A percentile compares a stretch with the other conserved stretches of the same genome.
These are phyloP conservation scores for Tadarida brasiliensis DNA, from an alignment of 2,797 vertebrate genomes.

Conservation along the genomic window DNA sequence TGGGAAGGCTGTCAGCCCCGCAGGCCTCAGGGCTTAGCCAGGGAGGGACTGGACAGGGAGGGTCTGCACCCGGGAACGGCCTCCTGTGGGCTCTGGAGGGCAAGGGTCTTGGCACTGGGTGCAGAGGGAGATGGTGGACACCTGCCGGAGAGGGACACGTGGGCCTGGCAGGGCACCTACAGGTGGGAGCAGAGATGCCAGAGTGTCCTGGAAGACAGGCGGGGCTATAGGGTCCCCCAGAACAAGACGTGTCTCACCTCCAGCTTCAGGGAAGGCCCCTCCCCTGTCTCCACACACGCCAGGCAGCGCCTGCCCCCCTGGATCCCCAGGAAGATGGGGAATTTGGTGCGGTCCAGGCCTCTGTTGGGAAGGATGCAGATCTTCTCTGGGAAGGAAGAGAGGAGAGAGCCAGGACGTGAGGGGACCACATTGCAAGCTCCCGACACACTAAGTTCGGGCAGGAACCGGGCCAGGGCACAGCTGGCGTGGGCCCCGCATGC, in stretches of 20 bases:
- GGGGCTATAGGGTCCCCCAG: not conserved
- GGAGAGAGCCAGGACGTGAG: not conserved
- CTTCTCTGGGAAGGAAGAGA: conserved; percentile 66
- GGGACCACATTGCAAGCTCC: not conserved
- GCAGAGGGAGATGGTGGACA: not conserved
- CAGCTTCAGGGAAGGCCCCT: conserved; percentile 73
- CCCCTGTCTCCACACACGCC: conserved; percentile 72
- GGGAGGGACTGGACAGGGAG: not conserved
- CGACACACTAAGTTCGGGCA: not conserved
- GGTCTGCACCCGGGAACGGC: not conserved
- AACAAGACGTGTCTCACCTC: conserved; percentile 65
- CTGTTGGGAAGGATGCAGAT: conserved; percentile 80
- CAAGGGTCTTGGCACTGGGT: not conserved
- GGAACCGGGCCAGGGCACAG: not conserved
- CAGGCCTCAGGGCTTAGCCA: not conserved
- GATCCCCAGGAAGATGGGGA: conserved; percentile 79
- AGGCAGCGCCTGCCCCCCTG: conserved; percentile 79
- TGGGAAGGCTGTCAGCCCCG: not conserved
- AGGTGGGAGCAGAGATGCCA: not conserved
- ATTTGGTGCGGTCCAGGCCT: conserved; percentile 66
- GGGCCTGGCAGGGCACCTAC: not conserved
- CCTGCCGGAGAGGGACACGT: fast-evolving
- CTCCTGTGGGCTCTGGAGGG: not conserved
- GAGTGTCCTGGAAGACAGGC: not conserved
- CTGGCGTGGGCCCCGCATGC: not conserved